Base-by-base conservation (phyloP, 2,797 vertebrate genomes). In the Propithecus deckenii region DNA sequence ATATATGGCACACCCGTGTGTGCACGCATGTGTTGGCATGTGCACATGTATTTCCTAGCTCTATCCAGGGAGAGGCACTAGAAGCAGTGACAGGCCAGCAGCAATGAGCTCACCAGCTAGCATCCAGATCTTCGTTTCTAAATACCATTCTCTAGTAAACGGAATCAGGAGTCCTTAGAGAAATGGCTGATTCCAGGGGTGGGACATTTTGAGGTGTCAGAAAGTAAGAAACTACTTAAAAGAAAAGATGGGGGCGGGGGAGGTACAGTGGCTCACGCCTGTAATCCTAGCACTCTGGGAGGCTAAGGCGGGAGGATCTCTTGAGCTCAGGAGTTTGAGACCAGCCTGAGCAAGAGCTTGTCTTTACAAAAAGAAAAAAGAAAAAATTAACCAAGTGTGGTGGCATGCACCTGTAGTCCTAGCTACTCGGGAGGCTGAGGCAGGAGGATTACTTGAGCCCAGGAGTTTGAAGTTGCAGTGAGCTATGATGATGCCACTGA, bases 151-250 rank as follows among this genome's bases (percentile, higher is more conserved):
- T 76, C n/a, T 15, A 35, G 30, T 46, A 61, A 83, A 55, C 25
- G 57, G 23, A 25, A 25, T 59, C 57, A 59, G 20, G 57, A 59
- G 57, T 59, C 10, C 57, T 59, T 59, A 59, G 30, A 83, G 80
- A 94, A 88, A 80, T 12, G 38, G 50, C 11, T 57, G 9, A 5
- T 9, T 67, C 28, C 23, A 59, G n/a, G 46, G 38, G 43, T 84
- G 46, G 32, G 87, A n/a, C 15, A 38, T 63, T n/a, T n/a, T 38
- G 22, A 48, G 10, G 11, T 65, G 14, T 23, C 35, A 69, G 18
- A 86, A 81, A 91, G 48, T 52, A 81, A 89, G 30, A 20, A 67
- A 22, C 22, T 72, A 18, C 65, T 65, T 80, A 43, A 55, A 55
- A 55, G 55, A 59, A 59, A 59, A 59, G 57, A 59, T 59, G 57